These are phyloP conservation scores for Parotocinclus haroldoi DNA, from an alignment of 2,797 vertebrate species.

Conservation along the genomic window DNA sequence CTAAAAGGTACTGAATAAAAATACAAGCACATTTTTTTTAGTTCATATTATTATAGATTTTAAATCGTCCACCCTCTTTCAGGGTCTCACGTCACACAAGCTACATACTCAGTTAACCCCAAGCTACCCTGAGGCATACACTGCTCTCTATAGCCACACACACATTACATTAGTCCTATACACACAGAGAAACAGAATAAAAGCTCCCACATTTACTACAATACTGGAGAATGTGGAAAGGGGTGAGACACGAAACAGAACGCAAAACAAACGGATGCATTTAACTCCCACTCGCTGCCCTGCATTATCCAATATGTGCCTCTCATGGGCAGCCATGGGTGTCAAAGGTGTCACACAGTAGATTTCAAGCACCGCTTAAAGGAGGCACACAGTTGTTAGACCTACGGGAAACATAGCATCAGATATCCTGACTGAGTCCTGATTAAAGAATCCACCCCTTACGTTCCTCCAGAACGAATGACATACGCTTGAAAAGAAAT, in stretches of 20 bases:
- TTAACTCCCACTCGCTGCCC: neutral
- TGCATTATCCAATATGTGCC: neutral
- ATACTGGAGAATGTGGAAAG: too few species aligned
- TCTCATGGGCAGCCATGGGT: neutral
- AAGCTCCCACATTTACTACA: conserved; percentile 11
- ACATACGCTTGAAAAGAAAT: conserved; percentile 7
- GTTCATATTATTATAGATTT: conserved; percentile 54
- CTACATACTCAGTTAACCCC: conserved; percentile 31
- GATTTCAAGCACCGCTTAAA: conserved; percentile 16
- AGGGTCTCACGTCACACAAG: conserved; percentile 37
- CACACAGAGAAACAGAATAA: conserved; percentile 33
- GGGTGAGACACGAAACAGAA: too few species aligned
- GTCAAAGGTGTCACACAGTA: neutral
- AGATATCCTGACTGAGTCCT: neutral
- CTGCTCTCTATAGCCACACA: conserved; percentile 49
- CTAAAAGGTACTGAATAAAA: conserved; percentile 68
- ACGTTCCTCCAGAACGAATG: conserved; percentile 22
- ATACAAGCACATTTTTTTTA: conserved; percentile 66
- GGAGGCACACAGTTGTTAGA: neutral
- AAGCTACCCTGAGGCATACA: conserved; percentile 11
- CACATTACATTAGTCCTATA: conserved; percentile 52
- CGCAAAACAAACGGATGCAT: too few species aligned
- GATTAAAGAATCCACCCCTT: conserved; percentile 19
- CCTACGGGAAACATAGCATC: neutral
- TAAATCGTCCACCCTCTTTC: conserved; percentile 44